phyloP scores from a whole-genome alignment of 2,888 invertebrate species.

The Cryptus armator region DNA sequence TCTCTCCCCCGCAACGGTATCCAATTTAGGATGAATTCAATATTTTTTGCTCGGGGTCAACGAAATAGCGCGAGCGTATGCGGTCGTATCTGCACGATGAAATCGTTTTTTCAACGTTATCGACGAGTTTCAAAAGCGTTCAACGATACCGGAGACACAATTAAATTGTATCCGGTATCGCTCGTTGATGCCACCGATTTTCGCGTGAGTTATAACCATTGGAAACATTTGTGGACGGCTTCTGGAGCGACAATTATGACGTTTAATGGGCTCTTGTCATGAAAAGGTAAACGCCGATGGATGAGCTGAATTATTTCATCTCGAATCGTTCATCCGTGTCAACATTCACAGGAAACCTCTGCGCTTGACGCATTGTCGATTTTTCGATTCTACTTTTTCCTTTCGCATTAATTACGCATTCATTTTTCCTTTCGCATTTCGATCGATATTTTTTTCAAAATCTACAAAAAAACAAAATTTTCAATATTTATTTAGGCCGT shows the following conservation, averaged over 20 bases:
- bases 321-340: neutral
- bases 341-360: too few relatives aligned
- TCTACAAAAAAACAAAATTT: neutral
- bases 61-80: neutral
- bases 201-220: neutral
- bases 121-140: neutral
- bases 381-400: neutral
- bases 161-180: conserved; percentile 44
- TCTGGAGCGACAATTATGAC: conserved; percentile 44
- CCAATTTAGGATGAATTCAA: conserved; percentile 7
- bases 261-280: neutral
- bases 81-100: neutral
- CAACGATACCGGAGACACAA: conserved; percentile 38
- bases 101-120: conserved; percentile 2
- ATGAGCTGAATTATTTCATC: neutral
- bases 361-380: too few relatives aligned
- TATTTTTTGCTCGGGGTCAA: conserved; percentile 17
- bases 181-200: conserved; percentile 30
- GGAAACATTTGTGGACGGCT: conserved; percentile 49
- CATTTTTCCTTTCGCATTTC: neutral
- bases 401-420: neutral
- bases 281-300: neutral
- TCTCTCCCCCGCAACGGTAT: neutral
- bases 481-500: too few relatives aligned
- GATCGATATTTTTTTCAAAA: neutral